Conservation (phyloP, 2,113 vertebrate genomes). For the Passer montanus region DNA sequence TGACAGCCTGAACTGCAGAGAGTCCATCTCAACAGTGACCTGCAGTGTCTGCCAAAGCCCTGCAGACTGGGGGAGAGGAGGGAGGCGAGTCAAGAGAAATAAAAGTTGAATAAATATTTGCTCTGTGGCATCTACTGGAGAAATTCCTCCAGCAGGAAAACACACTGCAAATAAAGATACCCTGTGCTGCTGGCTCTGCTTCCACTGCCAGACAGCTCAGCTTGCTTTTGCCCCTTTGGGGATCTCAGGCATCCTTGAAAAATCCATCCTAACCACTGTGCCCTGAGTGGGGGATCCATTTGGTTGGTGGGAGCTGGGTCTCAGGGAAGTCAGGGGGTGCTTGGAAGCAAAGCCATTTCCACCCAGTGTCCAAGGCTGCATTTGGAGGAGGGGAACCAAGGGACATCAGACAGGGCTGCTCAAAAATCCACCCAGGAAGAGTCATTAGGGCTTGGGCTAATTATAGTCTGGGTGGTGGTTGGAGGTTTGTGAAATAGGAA, state of each 20-base stretch:
- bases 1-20: neutral
- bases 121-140: slow-evolving; percentile 43
- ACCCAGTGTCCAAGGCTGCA: neutral
- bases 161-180: slow-evolving; percentile 39
- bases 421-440: neutral
- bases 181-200: neutral
- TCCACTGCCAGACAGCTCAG: neutral
- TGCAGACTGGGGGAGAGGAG: neutral
- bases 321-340: neutral
- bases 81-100: slow-evolving; percentile 20
- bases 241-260: neutral
- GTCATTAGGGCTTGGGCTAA: neutral
- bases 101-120: slow-evolving; percentile 52
- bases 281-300: rapidly evolving
- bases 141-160: slow-evolving; percentile 44
- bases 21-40: slow-evolving; percentile 12
- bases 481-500: neutral
- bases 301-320: neutral
- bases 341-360: neutral
- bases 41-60: slow-evolving; percentile 9
- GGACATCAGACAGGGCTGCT: neutral
- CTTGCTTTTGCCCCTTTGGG: neutral
- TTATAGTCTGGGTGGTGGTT: neutral
- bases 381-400: neutral
- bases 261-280: neutral